Base-by-base conservation (phyloP, 92 coral and sea anemone species). In the Phenganax stokvisi region DNA sequence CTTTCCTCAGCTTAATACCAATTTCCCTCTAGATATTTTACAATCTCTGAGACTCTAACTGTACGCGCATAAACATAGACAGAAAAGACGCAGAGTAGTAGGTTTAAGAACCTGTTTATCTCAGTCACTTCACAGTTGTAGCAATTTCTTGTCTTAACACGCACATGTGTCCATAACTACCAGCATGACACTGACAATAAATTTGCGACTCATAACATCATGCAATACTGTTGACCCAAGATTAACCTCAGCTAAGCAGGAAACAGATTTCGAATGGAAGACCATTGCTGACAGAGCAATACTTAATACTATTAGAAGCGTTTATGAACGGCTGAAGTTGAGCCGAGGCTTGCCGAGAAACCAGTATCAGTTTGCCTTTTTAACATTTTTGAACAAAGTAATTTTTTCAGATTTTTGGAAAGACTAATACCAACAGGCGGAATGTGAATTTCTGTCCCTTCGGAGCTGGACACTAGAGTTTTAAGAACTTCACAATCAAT, bases 211-310 rank as follows among this genome's bases (percentile, higher is more conserved):
- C 31, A 68, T 68, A 68, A 68, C 73, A 68, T 68, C 73, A 68
- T 37, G 53, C 73, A 68, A 68, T 68, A 68, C 16, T 29, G 17
- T 76, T 59, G 70, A 76, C 80, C 80, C 53, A 31, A 55, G 80
- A 64, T 30, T 76, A 69, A 76, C 70, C 81, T 59, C 71, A 58
- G 15, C 81, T 10, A 68, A 68, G 73, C 73, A 57, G 81, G 81
- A 76, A 76, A 76, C 70, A 76, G 28, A 52, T 76, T 76, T 57
- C 67, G 27, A 15, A 51, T 57, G 70, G 60, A 76, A 11, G 56
- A 59, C 10, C 54, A 59, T 9, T 27, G 70, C 57, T 59, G 69
- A 76, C 53, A 13, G 81, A 76, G 28, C 12, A 76, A 57, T 64
- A 8, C 81, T 60, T 76, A 57, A 76, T 59, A n/a, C 81, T 25